A percentile compares a stretch with the other conserved stretches of the same genome.
Evolutionary conservation across 2,113 vertebrate genomes (phyloP).

Genomic region (Mus musculus): GRCm39 chr12:52409501-52410000

Average conservation of each 20-base stretch:
- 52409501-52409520: background rate
- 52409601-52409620: background rate
- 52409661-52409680: background rate
- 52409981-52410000: background rate
- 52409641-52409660: background rate
- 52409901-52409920: background rate
- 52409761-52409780: background rate
- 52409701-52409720: background rate
- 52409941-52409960: background rate
- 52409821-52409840: background rate
- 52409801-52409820: background rate
- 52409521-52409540: background rate
- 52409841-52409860: too few relatives aligned
- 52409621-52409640: background rate
- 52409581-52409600: background rate
- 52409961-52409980: background rate
- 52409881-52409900: background rate
- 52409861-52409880: background rate
- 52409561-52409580: too few relatives aligned
- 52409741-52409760: background rate
- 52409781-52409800: background rate
- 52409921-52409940: background rate
- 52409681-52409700: background rate
- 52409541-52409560: background rate
- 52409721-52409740: constrained; percentile 24